phyloP scores from a whole-genome alignment of 2,888 invertebrate species.

The Caenorhabditis auriculariae region DNA sequence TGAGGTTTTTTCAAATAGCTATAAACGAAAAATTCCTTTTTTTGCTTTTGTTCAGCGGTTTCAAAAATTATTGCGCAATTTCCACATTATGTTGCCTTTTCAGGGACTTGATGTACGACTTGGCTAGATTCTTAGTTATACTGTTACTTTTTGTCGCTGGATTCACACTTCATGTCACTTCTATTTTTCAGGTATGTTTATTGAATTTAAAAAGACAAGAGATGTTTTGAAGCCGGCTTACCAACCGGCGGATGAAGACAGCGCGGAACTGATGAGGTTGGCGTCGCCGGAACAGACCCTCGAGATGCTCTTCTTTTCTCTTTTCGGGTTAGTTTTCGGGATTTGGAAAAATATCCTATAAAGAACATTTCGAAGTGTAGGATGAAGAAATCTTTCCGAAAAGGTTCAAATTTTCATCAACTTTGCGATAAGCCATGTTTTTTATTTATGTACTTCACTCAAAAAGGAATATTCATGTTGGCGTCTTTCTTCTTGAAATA shows the following conservation, averaged over 20 bases:
- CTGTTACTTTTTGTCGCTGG: conserved; percentile 96
- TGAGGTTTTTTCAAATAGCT: conserved; percentile 5
- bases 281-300: conserved; percentile 75
- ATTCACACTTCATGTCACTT: conserved; percentile 85
- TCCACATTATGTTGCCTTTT: conserved; percentile 7
- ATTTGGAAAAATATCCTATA: not conserved
- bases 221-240: conserved; percentile 57
- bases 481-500: too few relatives aligned
- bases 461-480: too few relatives aligned
- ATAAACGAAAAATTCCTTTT: too few relatives aligned
- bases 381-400: too few relatives aligned
- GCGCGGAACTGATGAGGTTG: conserved; percentile 59
- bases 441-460: too few relatives aligned
- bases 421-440: too few relatives aligned
- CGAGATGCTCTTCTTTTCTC: conserved; percentile 84
- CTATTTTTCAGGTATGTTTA: conserved; percentile 84
- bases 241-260: conserved; percentile 61
- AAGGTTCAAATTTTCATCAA: too few relatives aligned
- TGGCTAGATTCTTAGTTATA: conserved; percentile 82
- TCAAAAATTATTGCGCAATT: too few relatives aligned
- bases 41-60: too few relatives aligned
- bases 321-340: conserved; percentile 49
- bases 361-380: not conserved
- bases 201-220: not conserved
- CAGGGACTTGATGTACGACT: conserved; percentile 66